Conservation (phyloP, 2,113 vertebrate genomes). For the Catagonus wagneri region DNA sequence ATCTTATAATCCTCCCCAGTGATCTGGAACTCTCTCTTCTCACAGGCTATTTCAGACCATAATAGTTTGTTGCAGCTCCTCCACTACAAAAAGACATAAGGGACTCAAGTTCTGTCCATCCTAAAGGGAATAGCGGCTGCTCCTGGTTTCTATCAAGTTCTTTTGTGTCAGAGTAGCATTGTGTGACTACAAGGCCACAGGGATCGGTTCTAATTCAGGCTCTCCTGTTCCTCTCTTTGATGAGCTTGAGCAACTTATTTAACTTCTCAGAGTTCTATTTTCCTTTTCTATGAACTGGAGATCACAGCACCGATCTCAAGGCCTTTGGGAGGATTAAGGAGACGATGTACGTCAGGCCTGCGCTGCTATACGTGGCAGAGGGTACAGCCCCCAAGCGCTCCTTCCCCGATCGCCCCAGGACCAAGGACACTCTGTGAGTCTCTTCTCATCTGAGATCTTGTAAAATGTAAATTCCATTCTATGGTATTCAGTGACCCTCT, state of each 20-base stretch:
- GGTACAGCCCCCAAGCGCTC: rapidly evolving
- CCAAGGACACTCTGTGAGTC: neutral
- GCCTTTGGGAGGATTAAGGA: neutral
- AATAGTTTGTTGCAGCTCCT: neutral
- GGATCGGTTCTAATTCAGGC: neutral
- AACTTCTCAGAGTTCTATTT: neutral
- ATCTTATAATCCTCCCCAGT: neutral
- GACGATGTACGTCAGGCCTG: rapidly evolving
- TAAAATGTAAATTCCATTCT: neutral
- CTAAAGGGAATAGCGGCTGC: neutral
- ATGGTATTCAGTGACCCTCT: neutral
- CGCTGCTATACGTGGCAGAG: rapidly evolving
- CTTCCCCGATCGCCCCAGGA: neutral
- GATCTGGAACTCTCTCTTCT: neutral
- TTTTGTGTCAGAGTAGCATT: rapidly evolving
- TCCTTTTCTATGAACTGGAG: neutral
- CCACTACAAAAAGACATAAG: neutral
- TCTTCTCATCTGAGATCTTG: neutral
- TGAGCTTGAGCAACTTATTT: neutral
- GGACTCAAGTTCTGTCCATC: neutral
- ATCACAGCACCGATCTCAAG: too few species aligned
- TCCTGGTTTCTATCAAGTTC: neutral
- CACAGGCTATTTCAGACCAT: neutral
- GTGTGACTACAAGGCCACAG: neutral
- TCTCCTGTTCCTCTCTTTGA: neutral